Base-by-base conservation (phyloP, 2,888 invertebrate genomes). In the Lithophane leautieri region DNA sequence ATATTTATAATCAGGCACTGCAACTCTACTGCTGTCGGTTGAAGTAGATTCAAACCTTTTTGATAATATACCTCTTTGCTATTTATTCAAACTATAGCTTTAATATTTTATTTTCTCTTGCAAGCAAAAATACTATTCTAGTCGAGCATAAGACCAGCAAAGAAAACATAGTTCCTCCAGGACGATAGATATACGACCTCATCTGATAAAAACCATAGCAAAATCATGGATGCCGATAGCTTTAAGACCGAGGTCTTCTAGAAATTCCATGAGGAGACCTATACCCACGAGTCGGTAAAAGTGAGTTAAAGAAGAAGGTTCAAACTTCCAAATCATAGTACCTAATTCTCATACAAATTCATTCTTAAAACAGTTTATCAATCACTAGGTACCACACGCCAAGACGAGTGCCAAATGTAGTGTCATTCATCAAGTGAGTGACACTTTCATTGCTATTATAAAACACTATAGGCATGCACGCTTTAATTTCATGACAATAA, bases 381-480 rank as follows among this genome's bases (percentile, higher is more conserved):
- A 58, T 81, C 58, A 68, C 42, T 63, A 50, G 19, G 19, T 50
- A 14, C n/a, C 52, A 22, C 42, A 2, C 11, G 40, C 19, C 56
- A 70, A 54, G 54, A n/a, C 56, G 1, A 14, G 25, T 78, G 83
- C 52, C 83, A 80, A 67, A 14, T 44, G 56, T 34, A 56, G 40
- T 28, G 40, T 14, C 52, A 58, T 70, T 28, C 42, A 34, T 80
- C 80, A 78, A 67, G 16, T 34, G 52, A n/a, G 14, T 34, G 67
- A 40, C 73, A 79, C 34, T 61, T 83, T 66, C n/a, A 72, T 79
- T 83, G 63, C 80, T 68, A 56, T 81, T 61, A 79, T 66, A 84
- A 61, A 81, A 56, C 60, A 44, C 25, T 40, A 2, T 19, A 50
- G 19, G 8, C 19, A 7, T 50, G 50, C 50, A 40, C 9, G 44